phyloP scores from a whole-genome alignment of 2,113 vertebrate species.

The Grammomys surdaster region DNA sequence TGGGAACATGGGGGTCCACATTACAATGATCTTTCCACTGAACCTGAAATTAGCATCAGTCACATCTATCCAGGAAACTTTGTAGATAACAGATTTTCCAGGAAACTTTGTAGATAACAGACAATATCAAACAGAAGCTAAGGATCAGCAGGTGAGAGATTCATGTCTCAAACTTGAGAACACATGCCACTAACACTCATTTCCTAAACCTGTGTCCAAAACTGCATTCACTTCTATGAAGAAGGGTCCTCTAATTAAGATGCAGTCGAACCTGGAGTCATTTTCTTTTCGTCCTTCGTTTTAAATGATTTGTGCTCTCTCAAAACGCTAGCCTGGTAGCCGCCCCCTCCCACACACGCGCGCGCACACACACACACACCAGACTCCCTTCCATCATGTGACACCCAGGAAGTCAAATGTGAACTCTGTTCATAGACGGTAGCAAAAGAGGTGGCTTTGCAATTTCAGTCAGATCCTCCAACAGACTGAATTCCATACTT shows the following conservation, averaged over 20 bases:
- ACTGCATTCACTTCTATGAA: background rate
- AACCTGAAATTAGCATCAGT: conserved; percentile 37
- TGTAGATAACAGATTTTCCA: conserved; percentile 6
- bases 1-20: background rate
- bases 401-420: background rate
- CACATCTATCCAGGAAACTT: background rate
- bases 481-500: conserved; percentile 6
- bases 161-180: background rate
- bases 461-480: conserved; percentile 55
- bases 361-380: no score
- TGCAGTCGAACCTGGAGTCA: background rate
- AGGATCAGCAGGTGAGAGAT: background rate
- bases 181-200: background rate
- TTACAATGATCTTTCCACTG: background rate
- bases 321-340: background rate
- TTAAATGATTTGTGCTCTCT: background rate
- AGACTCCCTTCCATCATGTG: background rate
- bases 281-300: background rate
- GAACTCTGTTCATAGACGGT: background rate
- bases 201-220: background rate
- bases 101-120: background rate
- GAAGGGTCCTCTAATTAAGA: conserved; percentile 6
- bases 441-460: background rate
- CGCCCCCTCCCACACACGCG: no score
- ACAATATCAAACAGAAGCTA: conserved; percentile 45